These are phyloP conservation scores for Vireo griseus DNA, from an alignment of 2,797 vertebrate species.

Conservation along the genomic window DNA sequence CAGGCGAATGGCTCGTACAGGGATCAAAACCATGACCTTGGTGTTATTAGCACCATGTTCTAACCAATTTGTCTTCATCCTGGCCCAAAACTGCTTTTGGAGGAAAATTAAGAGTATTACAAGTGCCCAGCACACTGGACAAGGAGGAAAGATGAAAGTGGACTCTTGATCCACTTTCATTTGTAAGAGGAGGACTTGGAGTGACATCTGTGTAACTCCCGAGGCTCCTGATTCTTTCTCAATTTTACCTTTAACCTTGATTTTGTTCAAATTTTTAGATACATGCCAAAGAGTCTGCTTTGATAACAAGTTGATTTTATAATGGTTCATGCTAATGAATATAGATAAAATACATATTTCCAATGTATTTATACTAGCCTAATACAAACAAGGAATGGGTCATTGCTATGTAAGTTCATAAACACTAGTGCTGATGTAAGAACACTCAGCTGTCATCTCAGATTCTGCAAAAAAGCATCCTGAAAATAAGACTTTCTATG, in stretches of 20 bases:
- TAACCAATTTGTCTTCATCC: not conserved
- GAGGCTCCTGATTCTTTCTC: not conserved
- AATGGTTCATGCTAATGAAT: not conserved
- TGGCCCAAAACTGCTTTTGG: not conserved
- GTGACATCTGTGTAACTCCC: not conserved
- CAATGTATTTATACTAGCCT: not conserved
- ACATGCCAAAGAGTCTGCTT: not conserved
- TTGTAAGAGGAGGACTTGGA: not conserved
- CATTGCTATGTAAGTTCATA: not conserved
- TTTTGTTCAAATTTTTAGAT: not conserved
- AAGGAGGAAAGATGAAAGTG: not conserved
- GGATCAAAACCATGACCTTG: accelerated
- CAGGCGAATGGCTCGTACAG: not conserved
- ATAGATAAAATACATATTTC: not conserved
- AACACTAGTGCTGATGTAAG: not conserved
- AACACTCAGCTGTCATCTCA: not conserved
- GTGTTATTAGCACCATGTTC: not conserved
- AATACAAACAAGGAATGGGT: not conserved
- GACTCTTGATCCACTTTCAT: not conserved
- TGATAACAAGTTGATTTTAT: not conserved
- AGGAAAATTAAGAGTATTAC: not conserved
- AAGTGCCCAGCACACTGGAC: not conserved
- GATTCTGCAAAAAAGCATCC: not conserved
- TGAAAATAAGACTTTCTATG: not conserved
- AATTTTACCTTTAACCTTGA: not conserved